These are phyloP conservation scores for Channa maculata DNA, from an alignment of 2,113 vertebrate genomes.

Conservation along the genomic window DNA sequence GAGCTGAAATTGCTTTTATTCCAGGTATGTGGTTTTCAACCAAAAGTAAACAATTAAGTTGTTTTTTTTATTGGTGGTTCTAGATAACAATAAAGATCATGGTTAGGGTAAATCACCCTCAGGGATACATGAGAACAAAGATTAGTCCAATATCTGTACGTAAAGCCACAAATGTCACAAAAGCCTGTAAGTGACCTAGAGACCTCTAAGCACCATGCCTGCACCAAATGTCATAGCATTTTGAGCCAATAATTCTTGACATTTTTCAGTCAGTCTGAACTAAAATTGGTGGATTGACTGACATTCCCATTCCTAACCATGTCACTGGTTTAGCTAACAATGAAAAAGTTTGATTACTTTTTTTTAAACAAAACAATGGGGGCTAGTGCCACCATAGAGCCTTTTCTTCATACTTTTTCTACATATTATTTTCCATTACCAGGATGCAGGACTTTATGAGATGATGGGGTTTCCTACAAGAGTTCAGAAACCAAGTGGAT, in stretches of 20 bases:
- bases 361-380: no score
- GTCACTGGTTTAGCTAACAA: neutral
- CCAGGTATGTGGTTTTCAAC: neutral
- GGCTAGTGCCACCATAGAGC: neutral
- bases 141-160: no score
- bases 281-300: no score
- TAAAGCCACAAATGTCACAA: no score
- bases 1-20: neutral
- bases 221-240: neutral
- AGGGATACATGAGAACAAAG: no score
- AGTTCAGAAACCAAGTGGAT: neutral
- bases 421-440: constrained; percentile 2
- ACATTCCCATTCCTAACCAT: neutral
- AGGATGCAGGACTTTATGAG: neutral
- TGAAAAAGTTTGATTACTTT: neutral
- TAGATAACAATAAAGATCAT: no score
- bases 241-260: neutral
- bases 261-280: neutral
- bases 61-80: no score
- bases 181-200: no score
- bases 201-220: no score
- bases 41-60: no score
- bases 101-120: no score
- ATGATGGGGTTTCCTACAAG: no score
- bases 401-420: neutral